Percentiles rank a stretch among this genome's conserved stretches.
Conservation (phyloP, 2,888 invertebrate species). For the Seira sanloemensis region DNA sequence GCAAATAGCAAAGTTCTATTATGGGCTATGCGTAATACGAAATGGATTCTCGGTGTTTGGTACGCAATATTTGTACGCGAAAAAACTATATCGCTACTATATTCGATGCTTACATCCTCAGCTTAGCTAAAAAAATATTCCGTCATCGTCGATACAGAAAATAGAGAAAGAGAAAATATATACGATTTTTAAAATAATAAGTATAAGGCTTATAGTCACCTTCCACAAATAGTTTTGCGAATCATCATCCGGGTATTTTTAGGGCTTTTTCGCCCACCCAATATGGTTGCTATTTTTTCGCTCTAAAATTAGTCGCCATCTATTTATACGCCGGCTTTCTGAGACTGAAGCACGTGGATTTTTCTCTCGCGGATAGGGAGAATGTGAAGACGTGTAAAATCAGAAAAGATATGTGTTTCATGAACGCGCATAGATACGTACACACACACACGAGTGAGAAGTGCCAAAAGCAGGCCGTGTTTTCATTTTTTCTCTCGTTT, state of each 20-base stretch:
- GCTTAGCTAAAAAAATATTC: too few relatives aligned
- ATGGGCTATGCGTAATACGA: not conserved
- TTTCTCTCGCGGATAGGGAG: too few relatives aligned
- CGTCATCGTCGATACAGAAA: too few relatives aligned
- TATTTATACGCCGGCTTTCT: conserved; percentile 71
- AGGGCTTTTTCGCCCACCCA: conserved; percentile 74
- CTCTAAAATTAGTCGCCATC: conserved; percentile 73
- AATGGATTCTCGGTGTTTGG: not conserved
- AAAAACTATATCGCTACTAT: not conserved
- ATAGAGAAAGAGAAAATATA: not conserved
- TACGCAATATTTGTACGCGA: conserved; percentile 11
- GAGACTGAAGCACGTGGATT: conserved; percentile 74
- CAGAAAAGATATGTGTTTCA: too few relatives aligned
- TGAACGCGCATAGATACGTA: not conserved
- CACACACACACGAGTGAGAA: not conserved
- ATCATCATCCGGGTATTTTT: conserved; percentile 74
- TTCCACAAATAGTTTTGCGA: conserved; percentile 74
- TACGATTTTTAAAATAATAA: not conserved
- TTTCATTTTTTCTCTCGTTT: not conserved
- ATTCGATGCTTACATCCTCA: not conserved
- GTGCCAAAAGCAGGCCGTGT: not conserved
- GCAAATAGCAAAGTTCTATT: not conserved
- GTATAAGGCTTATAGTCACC: conserved; percentile 46
- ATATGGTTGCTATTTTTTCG: conserved; percentile 74
- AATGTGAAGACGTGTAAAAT: not conserved